Evolutionary conservation across 2,113 vertebrate genomes (phyloP).

Genomic region (Clinocottus analis): DNA sequence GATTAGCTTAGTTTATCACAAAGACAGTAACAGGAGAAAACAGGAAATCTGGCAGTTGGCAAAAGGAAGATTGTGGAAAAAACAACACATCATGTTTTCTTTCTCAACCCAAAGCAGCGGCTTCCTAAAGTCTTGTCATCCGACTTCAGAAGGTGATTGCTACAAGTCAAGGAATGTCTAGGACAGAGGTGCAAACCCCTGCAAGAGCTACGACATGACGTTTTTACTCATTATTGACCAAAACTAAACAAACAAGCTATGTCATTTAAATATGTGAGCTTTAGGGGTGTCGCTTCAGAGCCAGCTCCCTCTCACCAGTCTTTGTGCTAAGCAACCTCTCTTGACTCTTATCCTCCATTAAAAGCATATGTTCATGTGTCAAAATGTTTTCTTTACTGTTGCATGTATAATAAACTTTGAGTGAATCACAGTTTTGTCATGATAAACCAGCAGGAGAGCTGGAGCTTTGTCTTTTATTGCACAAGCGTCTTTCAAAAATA

Average conservation of each 20-base stretch:
- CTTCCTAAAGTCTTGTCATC: background rate
- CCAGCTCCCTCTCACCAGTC: background rate
- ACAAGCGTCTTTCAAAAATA: background rate
- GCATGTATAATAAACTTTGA: no score
- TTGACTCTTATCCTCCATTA: background rate
- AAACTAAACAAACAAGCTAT: background rate
- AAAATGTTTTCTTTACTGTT: background rate
- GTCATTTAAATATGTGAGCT: background rate
- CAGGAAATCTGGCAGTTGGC: background rate
- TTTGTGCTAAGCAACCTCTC: background rate
- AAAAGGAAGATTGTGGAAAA: no score
- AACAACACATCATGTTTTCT: no score
- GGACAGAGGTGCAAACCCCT: background rate
- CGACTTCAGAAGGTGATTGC: background rate
- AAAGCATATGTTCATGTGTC: background rate
- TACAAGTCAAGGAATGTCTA: background rate
- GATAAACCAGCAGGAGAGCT: background rate
- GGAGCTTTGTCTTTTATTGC: background rate
- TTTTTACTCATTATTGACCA: background rate
- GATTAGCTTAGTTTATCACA: background rate
- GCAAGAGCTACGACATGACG: background rate
- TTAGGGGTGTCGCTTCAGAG: background rate
- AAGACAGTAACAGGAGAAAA: background rate
- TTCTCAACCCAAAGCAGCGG: background rate
- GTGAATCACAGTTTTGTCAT: background rate